phyloP scores from a whole-genome alignment of 2,113 vertebrate species.

The Bujurquina vittata region DNA sequence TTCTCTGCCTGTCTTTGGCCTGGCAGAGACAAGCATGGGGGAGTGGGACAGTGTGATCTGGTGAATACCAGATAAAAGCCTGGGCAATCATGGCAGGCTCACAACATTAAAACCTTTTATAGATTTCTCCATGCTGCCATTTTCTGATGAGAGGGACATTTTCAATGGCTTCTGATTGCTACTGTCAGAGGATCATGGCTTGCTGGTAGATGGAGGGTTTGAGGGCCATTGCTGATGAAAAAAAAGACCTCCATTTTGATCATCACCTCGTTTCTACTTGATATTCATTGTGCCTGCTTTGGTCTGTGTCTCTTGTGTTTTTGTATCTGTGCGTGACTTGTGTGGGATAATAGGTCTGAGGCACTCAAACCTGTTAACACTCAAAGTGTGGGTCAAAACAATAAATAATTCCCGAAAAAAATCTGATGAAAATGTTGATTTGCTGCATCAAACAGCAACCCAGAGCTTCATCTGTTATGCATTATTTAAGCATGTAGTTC shows the following conservation, averaged over 20 bases:
- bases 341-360: constrained; percentile 2
- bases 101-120: constrained; percentile 80
- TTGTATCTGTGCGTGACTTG: not conserved
- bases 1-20: constrained; percentile 52
- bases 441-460: constrained; percentile 21
- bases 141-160: constrained; percentile 68
- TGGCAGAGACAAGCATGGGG: constrained; percentile 47
- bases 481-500: not conserved
- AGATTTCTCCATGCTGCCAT: constrained; percentile 74
- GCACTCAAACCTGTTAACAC: constrained; percentile 27
- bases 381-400: constrained; percentile 29
- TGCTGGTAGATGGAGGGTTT: constrained; percentile 34
- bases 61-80: constrained; percentile 78
- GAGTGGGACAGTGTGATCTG: constrained; percentile 65
- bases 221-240: constrained; percentile 12
- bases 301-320: constrained; percentile 11
- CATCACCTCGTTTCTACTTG: constrained; percentile 34
- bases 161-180: constrained; percentile 75
- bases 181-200: constrained; percentile 63
- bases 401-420: constrained; percentile 21
- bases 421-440: constrained; percentile 29
- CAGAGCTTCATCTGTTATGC: not conserved
- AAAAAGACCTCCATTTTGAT: constrained; percentile 38
- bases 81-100: constrained; percentile 69
- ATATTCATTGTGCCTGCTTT: constrained; percentile 40